phyloP scores from a whole-genome alignment of 2,888 invertebrate genomes.

The Nomada goodeniana region DNA sequence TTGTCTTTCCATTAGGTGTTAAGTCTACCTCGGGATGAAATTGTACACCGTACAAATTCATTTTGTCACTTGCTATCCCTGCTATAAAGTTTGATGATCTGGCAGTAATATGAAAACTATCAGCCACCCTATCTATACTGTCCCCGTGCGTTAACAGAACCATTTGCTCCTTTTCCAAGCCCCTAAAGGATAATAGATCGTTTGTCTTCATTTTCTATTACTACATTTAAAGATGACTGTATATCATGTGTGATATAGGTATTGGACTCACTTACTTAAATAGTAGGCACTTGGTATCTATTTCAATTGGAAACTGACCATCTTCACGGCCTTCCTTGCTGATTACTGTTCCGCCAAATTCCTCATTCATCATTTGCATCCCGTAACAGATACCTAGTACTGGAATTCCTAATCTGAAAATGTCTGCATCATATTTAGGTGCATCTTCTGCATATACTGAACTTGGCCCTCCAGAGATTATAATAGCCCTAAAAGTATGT shows the following conservation, averaged over 20 bases:
- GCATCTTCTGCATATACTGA: constrained; percentile 98
- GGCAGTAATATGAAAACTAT: constrained; percentile 94
- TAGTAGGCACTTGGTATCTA: constrained; percentile 94
- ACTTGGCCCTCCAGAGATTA: constrained; percentile 98
- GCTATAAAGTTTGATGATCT: constrained; percentile 93
- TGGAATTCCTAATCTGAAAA: constrained; percentile 97
- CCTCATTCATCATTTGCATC: constrained; percentile 99
- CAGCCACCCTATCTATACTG: constrained; percentile 96
- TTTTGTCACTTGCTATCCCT: constrained; percentile 96
- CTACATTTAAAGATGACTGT: not conserved
- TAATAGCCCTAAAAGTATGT: constrained; percentile 90
- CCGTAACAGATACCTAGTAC: constrained; percentile 99
- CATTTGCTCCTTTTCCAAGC: constrained; percentile 93
- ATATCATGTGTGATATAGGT: not conserved
- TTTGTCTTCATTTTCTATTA: constrained; percentile 1
- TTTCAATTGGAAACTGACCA: constrained; percentile 95
- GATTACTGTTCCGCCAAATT: constrained; percentile 96
- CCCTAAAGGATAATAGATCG: constrained; percentile 86
- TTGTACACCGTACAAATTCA: constrained; percentile 97
- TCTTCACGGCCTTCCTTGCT: constrained; percentile 96
- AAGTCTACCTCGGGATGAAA: constrained; percentile 99
- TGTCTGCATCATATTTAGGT: constrained; percentile 96
- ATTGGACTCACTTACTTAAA: constrained; percentile 91
- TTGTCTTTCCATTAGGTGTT: constrained; percentile 94
- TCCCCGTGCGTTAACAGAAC: constrained; percentile 99